Conservation (phyloP, 2,113 vertebrate genomes). For the Caretta caretta region DNA sequence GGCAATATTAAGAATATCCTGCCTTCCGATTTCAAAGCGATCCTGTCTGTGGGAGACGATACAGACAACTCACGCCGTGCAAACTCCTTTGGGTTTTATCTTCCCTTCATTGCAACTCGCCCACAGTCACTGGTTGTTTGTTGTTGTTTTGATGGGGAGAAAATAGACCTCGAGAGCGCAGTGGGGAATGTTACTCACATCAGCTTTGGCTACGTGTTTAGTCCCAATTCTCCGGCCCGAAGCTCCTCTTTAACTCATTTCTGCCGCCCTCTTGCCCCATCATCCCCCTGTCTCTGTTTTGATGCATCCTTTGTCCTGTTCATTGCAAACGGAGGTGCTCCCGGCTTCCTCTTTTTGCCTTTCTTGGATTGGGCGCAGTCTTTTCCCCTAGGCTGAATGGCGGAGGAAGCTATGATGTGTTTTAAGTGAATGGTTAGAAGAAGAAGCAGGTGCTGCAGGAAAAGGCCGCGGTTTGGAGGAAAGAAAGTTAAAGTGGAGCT, state of each 20-base stretch:
- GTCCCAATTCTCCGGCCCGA: neutral
- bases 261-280: neutral
- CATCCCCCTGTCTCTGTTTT: neutral
- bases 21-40: neutral
- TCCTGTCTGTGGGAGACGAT: neutral
- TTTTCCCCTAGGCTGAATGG: neutral
- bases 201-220: neutral
- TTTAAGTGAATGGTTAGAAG: slow-evolving; percentile 81
- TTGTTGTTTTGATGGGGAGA: neutral
- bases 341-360: neutral
- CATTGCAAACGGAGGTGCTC: neutral
- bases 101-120: neutral
- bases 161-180: neutral
- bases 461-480: neutral
- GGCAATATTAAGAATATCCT: neutral
- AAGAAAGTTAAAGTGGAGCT: slow-evolving; percentile 51
- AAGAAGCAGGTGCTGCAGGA: slow-evolving; percentile 77
- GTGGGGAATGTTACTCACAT: neutral
- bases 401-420: slow-evolving; percentile 41
- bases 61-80: neutral
- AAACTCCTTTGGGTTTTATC: neutral
- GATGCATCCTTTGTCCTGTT: neutral
- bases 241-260: neutral
- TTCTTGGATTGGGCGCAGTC: too few relatives aligned
- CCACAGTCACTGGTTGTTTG: neutral